A percentile compares a stretch with the other conserved stretches of the same genome.
These are phyloP conservation scores for Myotis myotis DNA, from an alignment of 2,797 vertebrate species.

Conservation along the genomic window DNA sequence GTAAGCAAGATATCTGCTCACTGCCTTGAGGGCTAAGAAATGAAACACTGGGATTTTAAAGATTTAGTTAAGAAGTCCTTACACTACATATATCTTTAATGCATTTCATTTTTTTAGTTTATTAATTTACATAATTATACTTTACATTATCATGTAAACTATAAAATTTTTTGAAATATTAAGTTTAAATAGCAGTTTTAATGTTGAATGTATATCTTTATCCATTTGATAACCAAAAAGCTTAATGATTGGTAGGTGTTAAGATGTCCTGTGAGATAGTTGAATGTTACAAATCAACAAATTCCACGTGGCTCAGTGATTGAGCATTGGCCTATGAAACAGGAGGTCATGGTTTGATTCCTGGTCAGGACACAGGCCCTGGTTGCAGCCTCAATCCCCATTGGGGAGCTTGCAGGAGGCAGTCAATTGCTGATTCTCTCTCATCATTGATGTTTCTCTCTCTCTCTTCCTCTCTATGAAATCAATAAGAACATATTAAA, in stretches of 20 bases:
- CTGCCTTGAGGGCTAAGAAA: neutral
- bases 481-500: no score
- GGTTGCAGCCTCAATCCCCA: no score
- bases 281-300: neutral
- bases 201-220: neutral
- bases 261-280: neutral
- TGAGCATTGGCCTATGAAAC: no score
- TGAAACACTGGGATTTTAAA: neutral
- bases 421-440: no score
- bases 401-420: no score
- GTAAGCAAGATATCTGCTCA: conserved; percentile 26
- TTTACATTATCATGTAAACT: neutral
- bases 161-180: neutral
- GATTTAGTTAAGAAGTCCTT: conserved; percentile 1
- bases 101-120: neutral
- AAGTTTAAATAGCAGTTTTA: neutral
- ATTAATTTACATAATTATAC: neutral
- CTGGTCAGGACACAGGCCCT: no score
- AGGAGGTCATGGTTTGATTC: no score
- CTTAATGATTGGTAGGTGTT: neutral
- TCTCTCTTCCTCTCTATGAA: no score
- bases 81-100: neutral
- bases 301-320: neutral
- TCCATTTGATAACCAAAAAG: neutral
- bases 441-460: no score